phyloP scores from a whole-genome alignment of 1,140 invertebrate genomes.

The Helicoverpa zea region DNA sequence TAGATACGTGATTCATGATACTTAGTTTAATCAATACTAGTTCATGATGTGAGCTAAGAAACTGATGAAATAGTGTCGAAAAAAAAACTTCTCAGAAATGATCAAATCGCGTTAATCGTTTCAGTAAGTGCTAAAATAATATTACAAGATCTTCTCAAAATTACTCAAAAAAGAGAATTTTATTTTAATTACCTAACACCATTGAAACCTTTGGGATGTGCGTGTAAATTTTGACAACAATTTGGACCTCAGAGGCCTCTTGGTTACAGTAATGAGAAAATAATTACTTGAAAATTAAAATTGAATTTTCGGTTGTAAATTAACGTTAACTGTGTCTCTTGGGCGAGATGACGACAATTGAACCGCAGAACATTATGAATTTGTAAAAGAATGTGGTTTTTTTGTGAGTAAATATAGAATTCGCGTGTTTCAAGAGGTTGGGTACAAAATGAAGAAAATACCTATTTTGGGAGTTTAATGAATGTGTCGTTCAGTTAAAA shows the following conservation, averaged over 20 bases:
- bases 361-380: conserved; percentile 3
- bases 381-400: neutral
- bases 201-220: neutral
- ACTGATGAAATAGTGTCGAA: too few relatives aligned
- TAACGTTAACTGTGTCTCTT: neutral
- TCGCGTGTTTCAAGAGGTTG: neutral
- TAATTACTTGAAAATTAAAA: conserved; percentile 31
- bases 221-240: conserved; percentile 7
- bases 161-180: neutral
- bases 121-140: neutral
- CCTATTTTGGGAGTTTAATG: too few relatives aligned
- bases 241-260: neutral
- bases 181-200: neutral
- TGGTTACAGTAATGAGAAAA: conserved; percentile 29
- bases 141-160: neutral
- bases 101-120: too few relatives aligned
- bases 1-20: too few relatives aligned
- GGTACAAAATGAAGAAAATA: neutral
- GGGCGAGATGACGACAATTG: neutral
- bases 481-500: too few relatives aligned
- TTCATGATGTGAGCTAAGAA: too few relatives aligned
- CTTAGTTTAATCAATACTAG: too few relatives aligned
- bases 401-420: neutral
- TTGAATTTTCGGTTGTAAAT: conserved; percentile 10
- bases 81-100: too few relatives aligned